A percentile compares a stretch with the other conserved stretches of the same genome.
Evolutionary conservation across 2,113 vertebrate genomes (phyloP).

Genomic region (Myanophis thanlyinensis): DNA sequence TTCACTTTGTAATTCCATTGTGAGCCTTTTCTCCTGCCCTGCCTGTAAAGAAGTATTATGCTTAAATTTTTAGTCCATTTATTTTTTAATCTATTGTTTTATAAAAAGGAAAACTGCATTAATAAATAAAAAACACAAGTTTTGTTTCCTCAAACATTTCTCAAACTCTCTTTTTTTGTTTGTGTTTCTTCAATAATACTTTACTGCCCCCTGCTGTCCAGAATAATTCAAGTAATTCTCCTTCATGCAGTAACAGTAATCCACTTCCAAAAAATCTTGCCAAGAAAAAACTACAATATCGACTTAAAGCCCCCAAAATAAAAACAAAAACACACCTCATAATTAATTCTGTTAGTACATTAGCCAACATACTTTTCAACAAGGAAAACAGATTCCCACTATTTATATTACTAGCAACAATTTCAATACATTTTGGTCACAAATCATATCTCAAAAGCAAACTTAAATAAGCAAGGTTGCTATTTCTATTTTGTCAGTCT

Average conservation of each 20-base stretch:
- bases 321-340: background rate
- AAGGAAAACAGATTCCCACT: background rate
- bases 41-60: slow-evolving; percentile 66
- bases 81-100: background rate
- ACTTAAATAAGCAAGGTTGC: background rate
- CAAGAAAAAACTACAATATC: background rate
- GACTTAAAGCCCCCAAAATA: background rate
- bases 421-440: background rate
- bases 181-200: background rate
- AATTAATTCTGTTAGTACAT: background rate
- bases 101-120: background rate
- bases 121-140: background rate
- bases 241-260: background rate
- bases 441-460: background rate
- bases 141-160: slow-evolving; percentile 4
- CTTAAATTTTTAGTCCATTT: background rate
- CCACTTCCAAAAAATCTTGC: background rate
- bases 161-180: background rate
- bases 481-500: background rate
- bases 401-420: background rate
- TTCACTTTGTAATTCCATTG: slow-evolving; percentile 67
- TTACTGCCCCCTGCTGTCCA: background rate
- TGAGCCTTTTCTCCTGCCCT: slow-evolving; percentile 70
- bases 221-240: background rate
- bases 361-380: background rate